Evolutionary conservation across 2,888 invertebrate species (phyloP).

Genomic region (Eilema sororculum): DNA sequence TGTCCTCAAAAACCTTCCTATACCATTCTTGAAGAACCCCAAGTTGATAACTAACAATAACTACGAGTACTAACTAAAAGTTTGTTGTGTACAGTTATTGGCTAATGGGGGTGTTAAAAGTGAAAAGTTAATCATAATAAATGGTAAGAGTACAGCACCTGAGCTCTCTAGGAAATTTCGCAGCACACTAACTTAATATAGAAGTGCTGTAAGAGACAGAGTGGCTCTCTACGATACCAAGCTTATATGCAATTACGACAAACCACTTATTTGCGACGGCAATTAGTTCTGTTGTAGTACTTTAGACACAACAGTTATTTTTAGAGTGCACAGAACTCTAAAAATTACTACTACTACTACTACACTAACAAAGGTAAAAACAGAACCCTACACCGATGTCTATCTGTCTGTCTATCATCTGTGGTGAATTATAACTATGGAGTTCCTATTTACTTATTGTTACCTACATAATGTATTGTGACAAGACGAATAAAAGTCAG

Average conservation of each 20-base stretch:
- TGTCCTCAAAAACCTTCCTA: too few relatives aligned
- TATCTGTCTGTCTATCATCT: too few relatives aligned
- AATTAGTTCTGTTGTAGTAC: background rate
- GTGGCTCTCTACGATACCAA: slow-evolving; percentile 19
- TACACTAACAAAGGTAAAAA: too few relatives aligned
- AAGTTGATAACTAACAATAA: background rate
- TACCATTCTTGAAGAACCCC: too few relatives aligned
- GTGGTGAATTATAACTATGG: too few relatives aligned
- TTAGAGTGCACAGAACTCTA: too few relatives aligned
- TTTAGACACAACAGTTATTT: too few relatives aligned
- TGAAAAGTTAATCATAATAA: slow-evolving; percentile 62
- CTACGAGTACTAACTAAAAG: background rate
- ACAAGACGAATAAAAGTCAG: too few relatives aligned
- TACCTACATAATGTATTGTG: too few relatives aligned
- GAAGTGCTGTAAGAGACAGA: slow-evolving; percentile 41
- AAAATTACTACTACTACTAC: too few relatives aligned
- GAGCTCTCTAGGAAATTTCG: slow-evolving; percentile 54
- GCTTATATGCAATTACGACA: background rate
- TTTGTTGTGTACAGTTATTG: background rate
- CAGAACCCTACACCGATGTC: too few relatives aligned
- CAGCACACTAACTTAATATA: slow-evolving; percentile 57
- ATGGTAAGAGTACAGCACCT: slow-evolving; percentile 66
- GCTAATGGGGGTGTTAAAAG: background rate
- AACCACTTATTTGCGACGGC: background rate
- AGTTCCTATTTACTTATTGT: too few relatives aligned